Evolutionary conservation across 2,113 vertebrate species (phyloP).

Genomic region (Herpailurus yagouaroundi): DNA sequence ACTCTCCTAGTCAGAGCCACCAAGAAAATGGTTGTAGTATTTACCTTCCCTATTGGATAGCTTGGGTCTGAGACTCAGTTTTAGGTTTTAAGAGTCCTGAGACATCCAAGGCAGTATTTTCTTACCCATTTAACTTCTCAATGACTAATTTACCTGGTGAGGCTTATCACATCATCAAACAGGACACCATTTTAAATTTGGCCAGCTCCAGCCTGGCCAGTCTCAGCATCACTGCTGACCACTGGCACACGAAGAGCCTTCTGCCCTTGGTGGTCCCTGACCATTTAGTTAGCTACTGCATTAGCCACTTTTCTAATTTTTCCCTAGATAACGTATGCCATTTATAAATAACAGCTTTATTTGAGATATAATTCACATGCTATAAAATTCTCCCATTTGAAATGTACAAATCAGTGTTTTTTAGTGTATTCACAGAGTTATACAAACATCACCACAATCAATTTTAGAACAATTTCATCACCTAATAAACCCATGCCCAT

Average conservation of each 20-base stretch:
- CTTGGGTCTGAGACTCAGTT: not conserved
- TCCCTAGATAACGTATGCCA: not conserved
- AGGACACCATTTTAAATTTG: not conserved
- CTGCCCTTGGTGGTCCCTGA: not conserved
- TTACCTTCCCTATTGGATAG: not conserved
- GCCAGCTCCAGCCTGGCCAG: not conserved
- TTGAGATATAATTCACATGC: not conserved
- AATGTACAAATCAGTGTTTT: not conserved
- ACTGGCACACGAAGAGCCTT: not conserved
- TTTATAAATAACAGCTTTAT: not conserved
- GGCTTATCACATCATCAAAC: not conserved
- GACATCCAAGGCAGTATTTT: not conserved
- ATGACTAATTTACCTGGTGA: not conserved
- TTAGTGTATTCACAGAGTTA: not conserved
- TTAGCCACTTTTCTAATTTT: not conserved
- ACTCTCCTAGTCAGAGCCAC: not conserved
- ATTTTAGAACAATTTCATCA: constrained; percentile 17
- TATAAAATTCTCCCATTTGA: not conserved
- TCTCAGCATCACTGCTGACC: not conserved
- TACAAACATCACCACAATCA: not conserved
- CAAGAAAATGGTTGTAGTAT: not conserved
- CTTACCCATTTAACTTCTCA: not conserved
- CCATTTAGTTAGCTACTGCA: not conserved
- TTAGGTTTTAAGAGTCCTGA: not conserved
- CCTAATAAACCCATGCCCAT: not conserved